phyloP scores from a whole-genome alignment of 2,888 invertebrate species.

The Neoascia interrupta region DNA sequence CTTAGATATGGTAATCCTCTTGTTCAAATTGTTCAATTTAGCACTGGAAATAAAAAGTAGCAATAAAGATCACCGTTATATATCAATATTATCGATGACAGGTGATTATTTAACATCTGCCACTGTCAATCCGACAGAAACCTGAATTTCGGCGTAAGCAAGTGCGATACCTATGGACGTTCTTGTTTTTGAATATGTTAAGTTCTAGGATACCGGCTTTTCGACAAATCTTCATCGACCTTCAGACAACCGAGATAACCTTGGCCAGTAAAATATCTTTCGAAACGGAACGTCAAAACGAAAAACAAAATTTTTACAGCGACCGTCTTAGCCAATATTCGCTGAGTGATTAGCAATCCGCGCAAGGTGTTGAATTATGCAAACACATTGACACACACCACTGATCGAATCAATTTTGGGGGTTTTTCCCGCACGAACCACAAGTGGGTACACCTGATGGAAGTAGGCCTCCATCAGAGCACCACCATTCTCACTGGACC shows the following conservation, averaged over 20 bases:
- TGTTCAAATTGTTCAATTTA: slow-evolving; percentile 27
- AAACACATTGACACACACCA: slow-evolving; percentile 56
- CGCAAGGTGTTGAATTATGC: slow-evolving; percentile 46
- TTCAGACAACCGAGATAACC: slow-evolving; percentile 16
- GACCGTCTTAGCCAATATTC: slow-evolving; percentile 7
- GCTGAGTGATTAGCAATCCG: slow-evolving; percentile 39
- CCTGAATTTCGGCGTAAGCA: neutral
- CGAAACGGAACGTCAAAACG: neutral
- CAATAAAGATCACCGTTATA: slow-evolving; percentile 13
- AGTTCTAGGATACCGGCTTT: slow-evolving; percentile 35
- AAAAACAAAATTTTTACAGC: slow-evolving; percentile 4
- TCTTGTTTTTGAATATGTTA: slow-evolving; percentile 3
- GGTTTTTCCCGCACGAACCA: slow-evolving; percentile 66
- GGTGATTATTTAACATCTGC: too few species aligned
- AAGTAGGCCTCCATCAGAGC: too few species aligned
- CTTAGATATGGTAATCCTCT: slow-evolving; percentile 30
- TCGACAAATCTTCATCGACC: too few species aligned
- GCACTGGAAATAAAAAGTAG: slow-evolving; percentile 47
- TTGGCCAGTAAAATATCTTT: slow-evolving; percentile 25
- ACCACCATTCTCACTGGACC: too few species aligned
- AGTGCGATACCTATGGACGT: too few species aligned
- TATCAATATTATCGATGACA: neutral
- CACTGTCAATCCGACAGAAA: too few species aligned
- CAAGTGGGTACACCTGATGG: too few species aligned
- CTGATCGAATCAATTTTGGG: slow-evolving; percentile 23